These are phyloP conservation scores for Lomographa bimaculata DNA, from an alignment of 2,888 invertebrate genomes.

Conservation along the genomic window DNA sequence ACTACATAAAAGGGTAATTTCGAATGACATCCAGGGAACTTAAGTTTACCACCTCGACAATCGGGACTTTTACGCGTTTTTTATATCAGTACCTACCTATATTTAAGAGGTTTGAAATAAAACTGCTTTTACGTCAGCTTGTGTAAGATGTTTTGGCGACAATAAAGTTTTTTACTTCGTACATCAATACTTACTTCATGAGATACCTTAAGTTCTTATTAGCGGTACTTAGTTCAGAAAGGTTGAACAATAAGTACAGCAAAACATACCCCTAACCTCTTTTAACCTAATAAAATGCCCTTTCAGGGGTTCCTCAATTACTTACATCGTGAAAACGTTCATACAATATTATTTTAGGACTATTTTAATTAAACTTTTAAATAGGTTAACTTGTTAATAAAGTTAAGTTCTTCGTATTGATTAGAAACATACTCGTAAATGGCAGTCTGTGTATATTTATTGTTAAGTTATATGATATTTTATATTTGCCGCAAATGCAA, in stretches of 20 bases:
- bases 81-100: slow-evolving; percentile 16
- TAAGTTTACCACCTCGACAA: slow-evolving; percentile 37
- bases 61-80: slow-evolving; percentile 31
- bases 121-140: slow-evolving; percentile 9
- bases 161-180: slow-evolving; percentile 7
- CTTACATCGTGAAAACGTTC: slow-evolving; percentile 46
- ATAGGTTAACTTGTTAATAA: slow-evolving; percentile 42
- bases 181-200: too few species aligned
- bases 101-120: slow-evolving; percentile 11
- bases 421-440: too few species aligned
- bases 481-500: too few species aligned
- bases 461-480: too few species aligned
- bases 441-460: too few species aligned
- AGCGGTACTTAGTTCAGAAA: too few species aligned
- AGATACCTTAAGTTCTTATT: too few species aligned
- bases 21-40: slow-evolving; percentile 44
- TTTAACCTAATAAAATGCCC: slow-evolving; percentile 46
- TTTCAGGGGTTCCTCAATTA: slow-evolving; percentile 46
- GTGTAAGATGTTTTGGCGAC: not conserved
- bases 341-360: slow-evolving; percentile 64
- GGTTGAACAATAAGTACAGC: slow-evolving; percentile 27
- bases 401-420: slow-evolving; percentile 33
- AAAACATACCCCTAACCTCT: slow-evolving; percentile 30
- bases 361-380: slow-evolving; percentile 63
- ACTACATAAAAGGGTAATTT: slow-evolving; percentile 60